Evolutionary conservation across 2,113 vertebrate species (phyloP).

Genomic region (Hippoglossus stenolepis): DNA sequence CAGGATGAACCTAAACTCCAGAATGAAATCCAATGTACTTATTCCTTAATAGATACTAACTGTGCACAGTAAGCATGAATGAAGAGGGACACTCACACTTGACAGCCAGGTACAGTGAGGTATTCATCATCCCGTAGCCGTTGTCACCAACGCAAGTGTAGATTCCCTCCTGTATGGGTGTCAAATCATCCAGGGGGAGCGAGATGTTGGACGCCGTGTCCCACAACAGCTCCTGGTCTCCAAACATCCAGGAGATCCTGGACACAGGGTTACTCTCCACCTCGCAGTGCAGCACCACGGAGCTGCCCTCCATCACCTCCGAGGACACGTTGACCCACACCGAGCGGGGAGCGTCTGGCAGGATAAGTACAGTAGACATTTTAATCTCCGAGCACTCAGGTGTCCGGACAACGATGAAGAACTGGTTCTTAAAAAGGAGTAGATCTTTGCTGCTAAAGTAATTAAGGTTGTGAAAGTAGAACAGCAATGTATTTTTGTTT

Average conservation of each 20-base stretch:
- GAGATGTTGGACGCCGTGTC: conserved; percentile 84
- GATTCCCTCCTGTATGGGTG: conserved; percentile 84
- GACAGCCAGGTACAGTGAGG: conserved; percentile 87
- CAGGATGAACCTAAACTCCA: no score
- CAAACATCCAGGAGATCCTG: conserved; percentile 87
- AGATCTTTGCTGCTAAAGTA: not conserved
- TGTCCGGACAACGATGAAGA: no score
- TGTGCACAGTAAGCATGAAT: no score
- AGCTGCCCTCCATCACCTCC: conserved; percentile 89
- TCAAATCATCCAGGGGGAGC: conserved; percentile 84
- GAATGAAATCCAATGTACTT: no score
- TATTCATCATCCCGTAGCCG: conserved; percentile 87
- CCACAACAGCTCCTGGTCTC: conserved; percentile 82
- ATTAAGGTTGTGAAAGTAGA: no score
- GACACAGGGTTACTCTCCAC: conserved; percentile 90
- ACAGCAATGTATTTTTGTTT: no score
- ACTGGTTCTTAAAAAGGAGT: not conserved
- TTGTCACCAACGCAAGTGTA: conserved; percentile 91
- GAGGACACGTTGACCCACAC: conserved; percentile 89
- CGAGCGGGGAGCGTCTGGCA: conserved; percentile 83
- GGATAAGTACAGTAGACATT: not conserved
- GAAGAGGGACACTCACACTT: conserved; percentile 84
- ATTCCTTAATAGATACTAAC: no score
- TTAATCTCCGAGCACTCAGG: no score
- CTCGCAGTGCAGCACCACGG: conserved; percentile 86